phyloP scores from a whole-genome alignment of 2,113 vertebrate genomes.

The Sphyrna mokarran region DNA sequence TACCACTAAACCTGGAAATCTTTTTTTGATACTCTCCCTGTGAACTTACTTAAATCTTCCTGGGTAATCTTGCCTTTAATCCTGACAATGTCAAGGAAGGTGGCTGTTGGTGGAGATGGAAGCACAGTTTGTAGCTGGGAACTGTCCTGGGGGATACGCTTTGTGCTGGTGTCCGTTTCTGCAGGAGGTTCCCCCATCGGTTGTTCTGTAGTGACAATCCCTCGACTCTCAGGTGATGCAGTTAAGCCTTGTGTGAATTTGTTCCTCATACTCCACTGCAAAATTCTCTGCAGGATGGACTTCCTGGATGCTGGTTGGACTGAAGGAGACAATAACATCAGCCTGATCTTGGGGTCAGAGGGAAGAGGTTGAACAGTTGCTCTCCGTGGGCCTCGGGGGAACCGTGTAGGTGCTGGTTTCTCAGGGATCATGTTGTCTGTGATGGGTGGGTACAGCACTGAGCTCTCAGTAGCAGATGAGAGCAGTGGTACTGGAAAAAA shows the following conservation, averaged over 20 bases:
- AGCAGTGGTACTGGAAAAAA: neutral
- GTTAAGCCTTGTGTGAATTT: neutral
- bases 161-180: neutral
- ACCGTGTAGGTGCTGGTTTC: neutral
- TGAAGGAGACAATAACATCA: neutral
- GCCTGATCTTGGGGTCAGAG: neutral
- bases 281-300: neutral
- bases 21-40: neutral
- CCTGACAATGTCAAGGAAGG: neutral
- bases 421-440: neutral
- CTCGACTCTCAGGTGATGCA: neutral
- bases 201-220: neutral
- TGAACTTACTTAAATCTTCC: neutral
- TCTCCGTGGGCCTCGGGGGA: neutral
- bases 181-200: neutral
- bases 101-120: neutral
- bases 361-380: neutral
- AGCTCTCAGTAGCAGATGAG: neutral
- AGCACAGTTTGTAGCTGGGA: neutral
- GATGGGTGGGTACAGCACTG: constrained; percentile 6
- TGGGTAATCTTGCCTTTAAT: neutral
- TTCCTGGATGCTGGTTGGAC: neutral
- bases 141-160: neutral
- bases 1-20: neutral
- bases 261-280: neutral